A percentile compares a stretch with the other conserved stretches of the same genome.
Conservation (phyloP, 2,888 invertebrate genomes). For the Terebella lapidaria region DNA sequence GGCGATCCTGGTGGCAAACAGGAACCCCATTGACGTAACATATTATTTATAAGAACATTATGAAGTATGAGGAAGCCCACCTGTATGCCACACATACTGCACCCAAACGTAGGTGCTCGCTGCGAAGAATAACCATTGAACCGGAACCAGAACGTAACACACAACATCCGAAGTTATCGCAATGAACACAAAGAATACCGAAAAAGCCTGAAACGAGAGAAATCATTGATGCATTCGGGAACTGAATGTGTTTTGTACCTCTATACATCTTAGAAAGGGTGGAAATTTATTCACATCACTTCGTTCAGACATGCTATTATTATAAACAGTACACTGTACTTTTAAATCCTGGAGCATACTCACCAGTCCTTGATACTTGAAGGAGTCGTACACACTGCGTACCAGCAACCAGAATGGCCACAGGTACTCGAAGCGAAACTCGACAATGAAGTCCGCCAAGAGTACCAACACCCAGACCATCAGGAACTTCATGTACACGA, state of each 20-base stretch:
- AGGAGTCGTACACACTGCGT: constrained; percentile 92
- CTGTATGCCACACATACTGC: constrained; percentile 96
- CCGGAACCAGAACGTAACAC: constrained; percentile 97
- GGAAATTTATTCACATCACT: too few species aligned
- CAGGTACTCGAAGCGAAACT: constrained; percentile 97
- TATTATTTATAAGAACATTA: too few species aligned
- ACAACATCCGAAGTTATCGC: constrained; percentile 96
- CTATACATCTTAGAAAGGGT: too few species aligned
- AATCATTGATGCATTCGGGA: not conserved
- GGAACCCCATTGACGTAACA: too few species aligned
- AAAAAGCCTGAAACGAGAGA: constrained; percentile 73
- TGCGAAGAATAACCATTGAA: constrained; percentile 93
- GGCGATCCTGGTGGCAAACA: too few species aligned
- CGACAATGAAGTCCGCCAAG: constrained; percentile 91
- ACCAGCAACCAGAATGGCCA: constrained; percentile 98
- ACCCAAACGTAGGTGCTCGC: constrained; percentile 99
- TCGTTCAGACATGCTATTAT: too few species aligned
- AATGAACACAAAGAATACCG: constrained; percentile 95
- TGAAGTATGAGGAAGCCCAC: too few species aligned
- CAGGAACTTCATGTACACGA: constrained; percentile 91
- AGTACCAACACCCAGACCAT: constrained; percentile 91
- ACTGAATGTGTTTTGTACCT: not conserved
- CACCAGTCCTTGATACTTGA: constrained; percentile 95
- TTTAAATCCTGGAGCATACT: too few species aligned
- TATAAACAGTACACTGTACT: too few species aligned